A percentile compares a stretch with the other conserved stretches of the same genome.
Evolutionary conservation across 2,797 vertebrate species (phyloP).

Genomic region (Cottoperca gobio): DNA sequence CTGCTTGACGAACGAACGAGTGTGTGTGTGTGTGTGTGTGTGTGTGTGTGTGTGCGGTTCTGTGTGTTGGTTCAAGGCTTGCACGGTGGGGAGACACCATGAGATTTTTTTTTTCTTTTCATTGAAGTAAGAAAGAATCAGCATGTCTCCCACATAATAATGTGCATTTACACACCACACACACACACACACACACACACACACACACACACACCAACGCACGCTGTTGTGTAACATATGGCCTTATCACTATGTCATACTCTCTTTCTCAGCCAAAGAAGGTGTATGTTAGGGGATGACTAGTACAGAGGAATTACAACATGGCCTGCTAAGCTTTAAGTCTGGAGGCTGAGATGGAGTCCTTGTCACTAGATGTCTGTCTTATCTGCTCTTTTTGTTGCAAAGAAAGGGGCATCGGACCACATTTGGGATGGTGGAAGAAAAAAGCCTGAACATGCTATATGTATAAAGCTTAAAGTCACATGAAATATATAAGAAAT

Average conservation of each 20-base stretch:
- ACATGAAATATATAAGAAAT: too few relatives aligned
- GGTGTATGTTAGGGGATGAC: conserved; percentile 25
- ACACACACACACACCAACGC: conserved; percentile 25
- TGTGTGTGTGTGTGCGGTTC: neutral
- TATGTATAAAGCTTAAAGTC: neutral
- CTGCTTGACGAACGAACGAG: conserved; percentile 56
- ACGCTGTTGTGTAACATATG: conserved; percentile 54
- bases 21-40: conserved; percentile 6
- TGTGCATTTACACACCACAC: neutral
- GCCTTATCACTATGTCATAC: conserved; percentile 36
- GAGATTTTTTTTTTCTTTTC: conserved; percentile 25
- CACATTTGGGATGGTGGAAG: neutral
- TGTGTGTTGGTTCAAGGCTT: conserved; percentile 43
- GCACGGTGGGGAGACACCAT: conserved; percentile 63
- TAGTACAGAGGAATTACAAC: conserved; percentile 32
- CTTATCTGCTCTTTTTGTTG: neutral
- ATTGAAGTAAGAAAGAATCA: conserved; percentile 30
- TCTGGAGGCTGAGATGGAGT: conserved; percentile 8
- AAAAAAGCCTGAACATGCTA: neutral
- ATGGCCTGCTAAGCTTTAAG: neutral
- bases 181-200: conserved; percentile 13
- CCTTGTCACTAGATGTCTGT: neutral
- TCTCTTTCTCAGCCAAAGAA: conserved; percentile 51
- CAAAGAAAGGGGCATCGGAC: neutral
- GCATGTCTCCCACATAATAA: neutral